Evolutionary conservation across 1,140 invertebrate genomes (phyloP).

Genomic region (Pachyrhynchus sulphureomaculatus): DNA sequence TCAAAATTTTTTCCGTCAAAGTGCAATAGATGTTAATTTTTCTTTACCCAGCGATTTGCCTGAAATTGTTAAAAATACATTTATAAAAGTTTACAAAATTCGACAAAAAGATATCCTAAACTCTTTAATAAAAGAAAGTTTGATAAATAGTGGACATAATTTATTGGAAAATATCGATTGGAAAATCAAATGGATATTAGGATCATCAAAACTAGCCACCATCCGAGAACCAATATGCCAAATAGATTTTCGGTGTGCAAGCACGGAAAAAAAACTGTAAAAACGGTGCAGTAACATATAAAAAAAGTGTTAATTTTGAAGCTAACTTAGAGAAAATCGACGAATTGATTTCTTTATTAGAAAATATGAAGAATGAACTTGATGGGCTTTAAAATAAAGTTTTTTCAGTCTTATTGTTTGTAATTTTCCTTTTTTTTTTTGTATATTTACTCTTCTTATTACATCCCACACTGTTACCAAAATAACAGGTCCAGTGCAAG

Average conservation of each 20-base stretch:
- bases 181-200: conserved; percentile 49
- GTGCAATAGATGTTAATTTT: conserved; percentile 32
- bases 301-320: conserved; percentile 39
- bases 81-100: conserved; percentile 40
- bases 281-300: conserved; percentile 6
- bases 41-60: conserved; percentile 28
- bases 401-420: too few species aligned
- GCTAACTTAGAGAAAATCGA: conserved; percentile 42
- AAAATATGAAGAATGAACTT: neutral
- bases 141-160: conserved; percentile 32
- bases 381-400: neutral
- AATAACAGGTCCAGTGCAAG: too few species aligned
- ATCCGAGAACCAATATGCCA: conserved; percentile 46
- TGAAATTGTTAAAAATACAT: conserved; percentile 18
- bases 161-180: conserved; percentile 48
- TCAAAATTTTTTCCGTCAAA: conserved; percentile 41
- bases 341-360: conserved; percentile 7
- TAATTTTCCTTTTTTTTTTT: too few species aligned
- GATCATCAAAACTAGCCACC: conserved; percentile 42
- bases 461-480: too few species aligned
- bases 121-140: conserved; percentile 35
- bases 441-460: too few species aligned
- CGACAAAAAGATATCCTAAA: conserved; percentile 44
- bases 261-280: conserved; percentile 3
- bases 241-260: conserved; percentile 43